Evolutionary conservation across 2,888 invertebrate genomes (phyloP), one percentile per base, ranked within the genome.

Genomic region (Polyommatus icarus): DNA sequence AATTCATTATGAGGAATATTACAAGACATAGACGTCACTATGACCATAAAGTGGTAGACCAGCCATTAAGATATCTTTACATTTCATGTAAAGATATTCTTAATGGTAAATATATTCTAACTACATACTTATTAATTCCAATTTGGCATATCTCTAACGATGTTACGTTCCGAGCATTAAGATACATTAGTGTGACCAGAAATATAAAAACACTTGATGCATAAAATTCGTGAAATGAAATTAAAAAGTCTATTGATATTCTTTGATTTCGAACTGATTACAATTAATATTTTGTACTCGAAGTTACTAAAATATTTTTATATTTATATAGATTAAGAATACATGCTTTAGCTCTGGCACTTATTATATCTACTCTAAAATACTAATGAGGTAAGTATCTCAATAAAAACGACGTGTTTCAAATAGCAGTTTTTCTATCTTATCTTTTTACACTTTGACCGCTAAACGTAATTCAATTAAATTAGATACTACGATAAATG

Each of bases 91-190:
- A 40, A 40, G 8, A 36, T 36, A 36, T 7, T 36, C 36, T 36
- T 36, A 7, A 36, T 36, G 7, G 7, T 36, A 36, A 36, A 36
- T 6, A 36, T 36, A 36, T 36, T 36, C 7, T 36, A 36, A 36
- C 7, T 40, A 40, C 1, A 0, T 40, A 59, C 20, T 2, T 24
- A 20, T 8, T 61, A 24, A 61, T 61, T 20, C 10, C 24, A 61
- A 61, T 61, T 61, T 61, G 61, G 61, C 24, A 61, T 61, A 61
- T 24, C 61, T 61, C 61, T 15, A 67, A 67, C 29, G 29, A 67
- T 67, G 67, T 67, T 67, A 67, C 67, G 67, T 67, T 67, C 29
- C 15, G 67, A 67, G 67, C 67, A 67, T 67, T 67, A 67, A 67
- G 24, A 29, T 67, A 67, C 29, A 6, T 29, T 15, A 15, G 24